Evolutionary conservation across 1,140 invertebrate species (phyloP).

Genomic region (Hestina assimilis): DNA sequence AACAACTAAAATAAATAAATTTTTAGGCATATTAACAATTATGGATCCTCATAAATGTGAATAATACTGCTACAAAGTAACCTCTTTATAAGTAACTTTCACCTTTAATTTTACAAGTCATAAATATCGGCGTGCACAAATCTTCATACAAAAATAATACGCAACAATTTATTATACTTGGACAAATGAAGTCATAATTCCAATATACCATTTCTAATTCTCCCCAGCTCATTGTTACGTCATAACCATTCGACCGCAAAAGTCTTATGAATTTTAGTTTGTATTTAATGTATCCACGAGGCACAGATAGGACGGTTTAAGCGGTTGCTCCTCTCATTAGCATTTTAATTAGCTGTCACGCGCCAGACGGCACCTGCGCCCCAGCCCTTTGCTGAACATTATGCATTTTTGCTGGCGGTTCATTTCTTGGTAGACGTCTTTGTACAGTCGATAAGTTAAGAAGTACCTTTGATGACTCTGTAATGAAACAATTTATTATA

Average conservation of each 20-base stretch:
- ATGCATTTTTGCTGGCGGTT: slow-evolving; percentile 29
- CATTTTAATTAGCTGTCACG: slow-evolving; percentile 44
- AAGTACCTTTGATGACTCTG: slow-evolving; percentile 4
- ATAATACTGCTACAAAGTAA: too few species aligned
- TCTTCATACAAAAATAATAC: too few species aligned
- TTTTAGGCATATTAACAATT: too few species aligned
- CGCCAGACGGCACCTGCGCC: slow-evolving; percentile 30
- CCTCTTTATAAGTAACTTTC: too few species aligned
- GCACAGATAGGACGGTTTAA: slow-evolving; percentile 19
- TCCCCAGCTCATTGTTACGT: neutral
- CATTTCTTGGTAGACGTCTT: slow-evolving; percentile 29
- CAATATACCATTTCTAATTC: neutral
- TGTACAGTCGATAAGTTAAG: slow-evolving; percentile 12
- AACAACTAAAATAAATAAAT: too few species aligned
- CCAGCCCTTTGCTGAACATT: slow-evolving; percentile 29
- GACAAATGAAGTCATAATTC: too few species aligned
- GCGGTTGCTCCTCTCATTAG: slow-evolving; percentile 33
- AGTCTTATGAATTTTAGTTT: slow-evolving; percentile 19
- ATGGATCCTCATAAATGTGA: too few species aligned
- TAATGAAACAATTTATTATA: neutral
- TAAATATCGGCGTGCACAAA: too few species aligned
- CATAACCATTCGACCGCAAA: neutral
- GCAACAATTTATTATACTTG: too few species aligned
- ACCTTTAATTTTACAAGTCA: too few species aligned
- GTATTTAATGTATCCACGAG: slow-evolving; percentile 13